phyloP scores from a whole-genome alignment of 2,888 invertebrate genomes.

The Tenthredo livida region DNA sequence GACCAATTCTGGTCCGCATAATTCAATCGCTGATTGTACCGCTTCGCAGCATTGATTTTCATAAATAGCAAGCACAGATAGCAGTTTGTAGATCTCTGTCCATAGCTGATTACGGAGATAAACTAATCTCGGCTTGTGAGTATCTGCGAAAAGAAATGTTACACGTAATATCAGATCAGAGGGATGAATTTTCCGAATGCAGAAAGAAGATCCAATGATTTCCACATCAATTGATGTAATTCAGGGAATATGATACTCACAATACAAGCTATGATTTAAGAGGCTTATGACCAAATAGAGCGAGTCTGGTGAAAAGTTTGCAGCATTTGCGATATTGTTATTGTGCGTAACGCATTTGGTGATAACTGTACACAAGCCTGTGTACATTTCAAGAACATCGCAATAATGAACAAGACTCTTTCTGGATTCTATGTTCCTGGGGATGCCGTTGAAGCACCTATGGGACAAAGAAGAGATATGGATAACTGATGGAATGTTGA shows the following conservation, averaged over 20 bases:
- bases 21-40: constrained; percentile 68
- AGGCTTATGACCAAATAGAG: constrained; percentile 77
- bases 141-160: constrained; percentile 67
- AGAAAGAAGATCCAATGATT: constrained; percentile 29
- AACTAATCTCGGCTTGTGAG: constrained; percentile 73
- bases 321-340: constrained; percentile 74
- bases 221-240: constrained; percentile 13
- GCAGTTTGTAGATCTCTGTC: constrained; percentile 78
- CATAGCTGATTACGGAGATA: constrained; percentile 79
- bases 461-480: constrained; percentile 59
- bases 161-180: too few species aligned
- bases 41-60: constrained; percentile 71
- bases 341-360: constrained; percentile 76
- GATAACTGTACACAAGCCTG: constrained; percentile 77
- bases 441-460: constrained; percentile 77
- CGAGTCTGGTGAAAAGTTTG: constrained; percentile 79
- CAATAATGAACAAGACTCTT: constrained; percentile 77
- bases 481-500: constrained; percentile 42
- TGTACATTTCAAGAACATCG: constrained; percentile 80
- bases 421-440: constrained; percentile 72
- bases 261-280: constrained; percentile 77
- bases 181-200: neutral
- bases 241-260: constrained; percentile 73
- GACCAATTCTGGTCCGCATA: constrained; percentile 64
- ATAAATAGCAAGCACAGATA: constrained; percentile 74